phyloP scores from a whole-genome alignment of 2,113 vertebrate species.

The Sialia sialis region DNA sequence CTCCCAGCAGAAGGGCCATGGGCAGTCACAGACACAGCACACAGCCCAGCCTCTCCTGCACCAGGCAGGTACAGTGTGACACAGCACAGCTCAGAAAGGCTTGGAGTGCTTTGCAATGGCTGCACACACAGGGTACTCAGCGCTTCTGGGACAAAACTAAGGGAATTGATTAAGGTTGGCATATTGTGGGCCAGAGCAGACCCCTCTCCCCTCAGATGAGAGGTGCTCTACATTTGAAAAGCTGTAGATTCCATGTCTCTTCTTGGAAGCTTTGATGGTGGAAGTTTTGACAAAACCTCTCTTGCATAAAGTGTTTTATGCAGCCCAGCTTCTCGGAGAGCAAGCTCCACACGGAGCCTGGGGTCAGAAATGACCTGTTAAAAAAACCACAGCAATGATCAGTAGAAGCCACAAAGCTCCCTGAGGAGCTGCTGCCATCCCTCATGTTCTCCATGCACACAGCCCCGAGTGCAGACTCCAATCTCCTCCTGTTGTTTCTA shows the following conservation, averaged over 20 bases:
- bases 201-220: neutral
- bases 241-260: conserved; percentile 80
- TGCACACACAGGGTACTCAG: neutral
- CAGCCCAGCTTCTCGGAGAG: conserved; percentile 87
- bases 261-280: conserved; percentile 82
- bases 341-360: conserved; percentile 84
- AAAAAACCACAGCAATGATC: conserved; percentile 38
- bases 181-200: neutral
- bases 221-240: conserved; percentile 62
- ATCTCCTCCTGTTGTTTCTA: neutral
- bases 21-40: fast-evolving
- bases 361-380: conserved; percentile 88
- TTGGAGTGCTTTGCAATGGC: fast-evolving
- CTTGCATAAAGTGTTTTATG: conserved; percentile 83
- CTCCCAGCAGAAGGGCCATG: fast-evolving
- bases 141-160: neutral
- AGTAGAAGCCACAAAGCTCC: neutral
- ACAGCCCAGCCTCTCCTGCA: fast-evolving
- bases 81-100: neutral
- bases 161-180: neutral
- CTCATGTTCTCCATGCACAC: fast-evolving
- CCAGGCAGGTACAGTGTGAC: neutral
- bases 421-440: neutral
- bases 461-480: neutral
- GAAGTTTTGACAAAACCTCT: conserved; percentile 80